A percentile compares a stretch with the other conserved stretches of the same genome.
Conservation (phyloP, 2,888 invertebrate species). For the Diogma glabrata region DNA sequence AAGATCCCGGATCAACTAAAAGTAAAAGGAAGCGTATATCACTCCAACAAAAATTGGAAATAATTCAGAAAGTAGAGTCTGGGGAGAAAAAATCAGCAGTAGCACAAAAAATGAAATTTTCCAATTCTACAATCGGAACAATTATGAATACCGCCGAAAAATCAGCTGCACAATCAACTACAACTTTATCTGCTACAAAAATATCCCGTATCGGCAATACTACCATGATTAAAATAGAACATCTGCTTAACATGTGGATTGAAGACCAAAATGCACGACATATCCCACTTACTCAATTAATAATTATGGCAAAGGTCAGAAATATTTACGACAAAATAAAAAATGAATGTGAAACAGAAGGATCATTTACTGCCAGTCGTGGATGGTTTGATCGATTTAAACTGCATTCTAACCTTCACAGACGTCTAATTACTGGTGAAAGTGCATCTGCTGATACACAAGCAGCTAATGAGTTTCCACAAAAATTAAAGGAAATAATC, state of each 20-base stretch:
- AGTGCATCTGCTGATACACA: neutral
- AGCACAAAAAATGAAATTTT: no score
- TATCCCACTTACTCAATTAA: neutral
- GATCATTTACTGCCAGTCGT: slow-evolving; percentile 1
- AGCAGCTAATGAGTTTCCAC: neutral
- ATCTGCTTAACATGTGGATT: slow-evolving; percentile 1
- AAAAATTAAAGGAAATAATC: neutral
- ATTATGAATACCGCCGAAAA: no score
- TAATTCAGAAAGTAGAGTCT: no score
- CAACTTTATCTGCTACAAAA: neutral
- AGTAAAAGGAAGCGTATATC: no score
- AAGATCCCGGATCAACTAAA: no score
- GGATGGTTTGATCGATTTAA: neutral
- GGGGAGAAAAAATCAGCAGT: no score
- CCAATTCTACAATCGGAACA: no score
- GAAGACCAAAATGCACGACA: neutral
- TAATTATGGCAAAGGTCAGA: neutral
- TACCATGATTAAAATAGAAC: slow-evolving; percentile 1
- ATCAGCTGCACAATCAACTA: no score
- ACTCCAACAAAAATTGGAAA: no score
- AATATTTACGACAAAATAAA: neutral
- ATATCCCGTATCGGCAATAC: neutral
- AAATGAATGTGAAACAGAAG: neutral
- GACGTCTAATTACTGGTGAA: neutral
- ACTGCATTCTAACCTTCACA: neutral